A percentile compares a stretch with the other conserved stretches of the same genome.
Evolutionary conservation across 2,797 vertebrate genomes (phyloP).

Genomic region (Intellagama lesueurii): DNA sequence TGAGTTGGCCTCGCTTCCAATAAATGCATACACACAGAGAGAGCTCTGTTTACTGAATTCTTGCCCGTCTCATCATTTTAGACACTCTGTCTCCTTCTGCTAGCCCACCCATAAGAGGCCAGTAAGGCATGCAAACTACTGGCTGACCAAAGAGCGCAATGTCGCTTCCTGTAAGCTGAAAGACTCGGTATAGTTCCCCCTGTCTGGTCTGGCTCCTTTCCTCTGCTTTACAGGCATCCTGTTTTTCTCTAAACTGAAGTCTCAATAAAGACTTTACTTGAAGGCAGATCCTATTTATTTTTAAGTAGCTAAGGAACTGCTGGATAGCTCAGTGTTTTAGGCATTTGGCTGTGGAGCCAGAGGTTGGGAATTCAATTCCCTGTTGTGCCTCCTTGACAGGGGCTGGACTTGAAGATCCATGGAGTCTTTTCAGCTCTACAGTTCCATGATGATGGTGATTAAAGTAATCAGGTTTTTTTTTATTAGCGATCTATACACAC

Average conservation of each 20-base stretch:
- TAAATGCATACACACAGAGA: neutral
- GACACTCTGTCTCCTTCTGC: neutral
- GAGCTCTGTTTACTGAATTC: neutral
- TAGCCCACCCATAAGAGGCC: neutral
- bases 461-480: no score
- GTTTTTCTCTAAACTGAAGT: slow-evolving; percentile 14
- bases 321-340: no score
- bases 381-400: no score
- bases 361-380: no score
- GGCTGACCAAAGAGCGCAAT: neutral
- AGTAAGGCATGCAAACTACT: neutral
- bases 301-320: no score
- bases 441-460: no score
- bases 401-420: no score
- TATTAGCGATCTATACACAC: no score
- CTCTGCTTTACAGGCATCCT: slow-evolving; percentile 29
- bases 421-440: no score
- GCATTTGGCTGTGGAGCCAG: no score
- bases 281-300: no score
- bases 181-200: neutral
- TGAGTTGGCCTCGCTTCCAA: neutral
- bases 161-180: slow-evolving; percentile 24
- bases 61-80: neutral
- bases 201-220: slow-evolving; percentile 30
- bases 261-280: neutral